These are phyloP conservation scores for Xenopus petersii DNA, from an alignment of 2,797 vertebrate species.

Conservation along the genomic window DNA sequence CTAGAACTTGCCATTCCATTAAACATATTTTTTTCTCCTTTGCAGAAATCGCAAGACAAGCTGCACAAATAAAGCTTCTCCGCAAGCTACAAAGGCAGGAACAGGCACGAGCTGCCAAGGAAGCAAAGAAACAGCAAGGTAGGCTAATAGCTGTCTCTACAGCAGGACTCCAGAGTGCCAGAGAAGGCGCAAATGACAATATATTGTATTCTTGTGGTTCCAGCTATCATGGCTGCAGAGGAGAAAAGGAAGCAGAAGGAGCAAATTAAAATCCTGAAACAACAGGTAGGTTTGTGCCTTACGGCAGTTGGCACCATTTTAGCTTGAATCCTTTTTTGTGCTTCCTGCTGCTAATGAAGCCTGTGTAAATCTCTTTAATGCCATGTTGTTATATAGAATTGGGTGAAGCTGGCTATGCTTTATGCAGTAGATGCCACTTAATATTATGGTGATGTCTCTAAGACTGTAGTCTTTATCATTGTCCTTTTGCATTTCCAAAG, in stretches of 20 bases:
- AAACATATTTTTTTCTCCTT: conserved; percentile 33
- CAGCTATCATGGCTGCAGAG: conserved; percentile 90
- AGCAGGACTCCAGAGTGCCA: neutral
- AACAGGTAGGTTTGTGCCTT: conserved; percentile 75
- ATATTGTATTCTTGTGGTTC: conserved; percentile 45
- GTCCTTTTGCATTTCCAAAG: too few relatives aligned
- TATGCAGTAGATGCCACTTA: too few relatives aligned
- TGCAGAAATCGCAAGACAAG: conserved; percentile 93
- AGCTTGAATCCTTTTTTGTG: too few relatives aligned
- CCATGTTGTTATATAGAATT: too few relatives aligned
- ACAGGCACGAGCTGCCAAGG: conserved; percentile 86
- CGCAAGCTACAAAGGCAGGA: conserved; percentile 92
- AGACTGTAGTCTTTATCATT: too few relatives aligned
- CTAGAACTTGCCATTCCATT: too few relatives aligned
- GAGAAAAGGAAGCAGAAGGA: conserved; percentile 90
- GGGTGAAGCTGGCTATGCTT: too few relatives aligned
- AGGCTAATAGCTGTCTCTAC: conserved; percentile 12
- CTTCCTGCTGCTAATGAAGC: too few relatives aligned
- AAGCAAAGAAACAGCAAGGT: conserved; percentile 92
- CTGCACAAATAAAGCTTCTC: conserved; percentile 91
- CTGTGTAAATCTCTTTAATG: too few relatives aligned
- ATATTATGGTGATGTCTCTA: too few relatives aligned
- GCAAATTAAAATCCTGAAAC: conserved; percentile 91
- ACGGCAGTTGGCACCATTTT: conserved; percentile 5
- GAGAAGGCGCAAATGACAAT: neutral